Conservation (phyloP, 1,140 invertebrate genomes). For the Ceratina japonica region DNA sequence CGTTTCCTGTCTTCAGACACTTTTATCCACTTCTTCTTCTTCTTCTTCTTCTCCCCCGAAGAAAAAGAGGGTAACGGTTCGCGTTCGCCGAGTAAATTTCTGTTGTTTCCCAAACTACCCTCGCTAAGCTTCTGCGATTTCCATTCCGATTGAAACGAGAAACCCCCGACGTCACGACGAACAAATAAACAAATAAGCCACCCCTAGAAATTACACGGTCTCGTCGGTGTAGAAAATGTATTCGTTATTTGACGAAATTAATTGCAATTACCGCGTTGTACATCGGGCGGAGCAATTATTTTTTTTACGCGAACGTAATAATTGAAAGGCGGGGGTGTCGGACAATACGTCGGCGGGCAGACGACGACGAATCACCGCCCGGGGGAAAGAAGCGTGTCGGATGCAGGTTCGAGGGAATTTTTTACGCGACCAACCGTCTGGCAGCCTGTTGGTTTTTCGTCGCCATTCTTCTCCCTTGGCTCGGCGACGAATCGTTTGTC, state of each 20-base stretch:
- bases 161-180: background rate
- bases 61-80: too few species aligned
- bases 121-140: background rate
- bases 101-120: background rate
- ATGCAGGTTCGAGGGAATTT: background rate
- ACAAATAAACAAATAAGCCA: too few species aligned
- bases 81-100: background rate
- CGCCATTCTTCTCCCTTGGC: slow-evolving; percentile 28
- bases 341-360: background rate
- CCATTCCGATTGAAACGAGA: background rate
- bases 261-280: too few species aligned
- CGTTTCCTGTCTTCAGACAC: slow-evolving; percentile 10
- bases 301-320: too few species aligned
- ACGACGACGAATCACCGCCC: background rate
- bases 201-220: too few species aligned
- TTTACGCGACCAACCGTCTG: background rate
- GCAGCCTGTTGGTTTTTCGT: slow-evolving; percentile 35
- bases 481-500: slow-evolving; percentile 56
- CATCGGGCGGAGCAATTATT: too few species aligned
- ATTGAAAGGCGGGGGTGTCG: background rate
- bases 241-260: too few species aligned
- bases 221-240: too few species aligned
- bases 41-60: background rate
- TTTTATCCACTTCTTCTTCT: background rate
- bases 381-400: background rate